Evolutionary conservation across 2,888 invertebrate genomes (phyloP), one percentile per base, ranked within the genome.

Genomic region (Athalia cordata): DNA sequence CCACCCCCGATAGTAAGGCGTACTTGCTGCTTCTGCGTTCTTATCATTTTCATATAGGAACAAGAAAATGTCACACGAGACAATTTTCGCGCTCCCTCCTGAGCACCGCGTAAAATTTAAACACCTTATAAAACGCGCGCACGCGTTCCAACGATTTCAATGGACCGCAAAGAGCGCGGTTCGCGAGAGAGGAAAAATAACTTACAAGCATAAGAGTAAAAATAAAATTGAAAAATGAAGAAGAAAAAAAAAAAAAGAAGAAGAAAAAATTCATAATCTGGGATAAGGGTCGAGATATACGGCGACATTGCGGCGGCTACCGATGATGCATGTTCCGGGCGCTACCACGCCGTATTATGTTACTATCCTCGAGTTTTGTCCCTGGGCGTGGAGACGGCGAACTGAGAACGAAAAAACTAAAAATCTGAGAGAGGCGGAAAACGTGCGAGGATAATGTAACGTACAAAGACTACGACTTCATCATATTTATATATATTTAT

Each of bases 271-370:
- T 47, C 64, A 70, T 78, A 72, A 78, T 78, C 78, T 78, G 70
- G 78, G 64, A 78, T 74, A 70, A 78, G 78, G 78, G 78, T 78
- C 72, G 47, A 86, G 85, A 86, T 78, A 78, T 86, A 86, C 85
- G 81, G 86, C 86, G 85, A 87, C 86, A 86, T 81, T 81, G 83
- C 80, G 82, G 82, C 82, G 81, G 88, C 88, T 88, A 87, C 88
- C 86, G 88, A 87, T 88, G 87, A 87, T 87, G 84, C 86, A 87
- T 87, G 84, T 83, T 82, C 82, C 65, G 77, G 74, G 81, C 81
- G 83, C 82, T 82, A 81, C 82, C 83, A 81, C 80, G 80, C 80
- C 78, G 83, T 84, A 83, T 84, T 84, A 84, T 84, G 82, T 84
- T 84, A 83, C 83, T 64, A 8, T 47, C 11, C 52, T 78, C 80